Evolutionary conservation across 2,113 vertebrate species (phyloP), one percentile per base, ranked within the genome.

Genomic region (Dunckerocampus dactyliophorus): DNA sequence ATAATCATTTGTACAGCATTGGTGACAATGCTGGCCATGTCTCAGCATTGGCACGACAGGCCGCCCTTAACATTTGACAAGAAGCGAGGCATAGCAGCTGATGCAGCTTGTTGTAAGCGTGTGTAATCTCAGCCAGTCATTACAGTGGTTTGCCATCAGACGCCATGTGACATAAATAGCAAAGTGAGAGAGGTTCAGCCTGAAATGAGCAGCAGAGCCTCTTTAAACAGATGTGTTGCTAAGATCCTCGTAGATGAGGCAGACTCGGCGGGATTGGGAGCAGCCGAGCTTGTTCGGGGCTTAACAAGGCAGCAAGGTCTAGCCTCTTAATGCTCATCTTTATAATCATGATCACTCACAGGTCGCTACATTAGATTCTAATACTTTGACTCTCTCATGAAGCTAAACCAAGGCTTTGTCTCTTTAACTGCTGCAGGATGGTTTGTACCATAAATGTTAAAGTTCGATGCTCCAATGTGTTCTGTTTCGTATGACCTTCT

Each of bases 181-280:
- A 50, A 24, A 51, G 49, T 22, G 12, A 16, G 54, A 56, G 56
- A 24, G 12, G 19, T 31, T 45, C 17, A 11, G 0, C 49, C 54
- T 65, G 60, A 72, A 75, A 69, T 57, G 53, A 74, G 52, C 74
- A 65, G 60, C 47, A 65, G 49, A 7, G 53, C 64, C 51, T 61
- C 46, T 72, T 31, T 64, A 17, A 42, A 59, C 67, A 67, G 67
- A 79, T 74, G 49, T 64, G 65, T 47, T 7, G 24, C 59, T 56
- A 46, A 70, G 59, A 77, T 78, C 63, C 82, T 39, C 57, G 49
- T 3, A 16, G 53, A 42, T 47, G 57, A 71, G 52, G 62, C 31
- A 5, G 31, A 34, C 31, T 34, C 31, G 31, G 31, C 48, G 59
- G 68, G 19, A 48, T 55, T 65, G 19, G 60, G 63, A 75, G 69